Conservation (phyloP, 2,113 vertebrate species). For the Pomatostomus ruficeps region DNA sequence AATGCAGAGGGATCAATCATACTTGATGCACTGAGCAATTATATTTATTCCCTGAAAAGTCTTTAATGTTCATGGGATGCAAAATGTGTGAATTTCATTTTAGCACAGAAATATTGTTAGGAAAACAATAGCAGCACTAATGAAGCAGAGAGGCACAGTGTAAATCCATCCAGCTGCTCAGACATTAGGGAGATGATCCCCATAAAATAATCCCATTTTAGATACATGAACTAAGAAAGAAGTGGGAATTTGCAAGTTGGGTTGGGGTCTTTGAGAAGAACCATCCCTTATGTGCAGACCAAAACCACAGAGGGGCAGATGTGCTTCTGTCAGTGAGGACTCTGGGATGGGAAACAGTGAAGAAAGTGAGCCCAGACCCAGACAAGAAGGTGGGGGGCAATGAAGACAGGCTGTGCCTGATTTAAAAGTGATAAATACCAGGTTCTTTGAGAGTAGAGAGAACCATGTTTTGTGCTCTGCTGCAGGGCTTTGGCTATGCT, state of each 20-base stretch:
- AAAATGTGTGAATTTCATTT: constrained; percentile 1
- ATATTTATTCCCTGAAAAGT: constrained; percentile 32
- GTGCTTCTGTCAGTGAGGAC: background rate
- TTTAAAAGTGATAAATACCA: background rate
- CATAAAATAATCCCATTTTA: background rate
- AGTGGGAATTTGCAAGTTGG: background rate
- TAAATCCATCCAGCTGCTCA: background rate
- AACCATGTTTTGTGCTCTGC: background rate
- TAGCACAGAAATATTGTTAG: background rate
- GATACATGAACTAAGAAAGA: background rate
- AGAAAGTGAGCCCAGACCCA: background rate
- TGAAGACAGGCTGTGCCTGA: background rate
- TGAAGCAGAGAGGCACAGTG: background rate
- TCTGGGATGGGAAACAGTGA: background rate
- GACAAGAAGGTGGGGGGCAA: background rate
- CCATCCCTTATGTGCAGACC: background rate
- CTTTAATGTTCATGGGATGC: background rate
- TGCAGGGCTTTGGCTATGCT: background rate
- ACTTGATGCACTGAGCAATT: constrained; percentile 16
- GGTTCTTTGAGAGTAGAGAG: background rate
- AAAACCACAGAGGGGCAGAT: background rate
- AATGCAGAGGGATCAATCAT: constrained; percentile 34
- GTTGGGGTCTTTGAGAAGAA: background rate
- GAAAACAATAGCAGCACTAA: background rate
- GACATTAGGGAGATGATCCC: background rate